Evolutionary conservation across 2,797 vertebrate genomes (phyloP).

Genomic region (Sebastolobus altivelis): DNA sequence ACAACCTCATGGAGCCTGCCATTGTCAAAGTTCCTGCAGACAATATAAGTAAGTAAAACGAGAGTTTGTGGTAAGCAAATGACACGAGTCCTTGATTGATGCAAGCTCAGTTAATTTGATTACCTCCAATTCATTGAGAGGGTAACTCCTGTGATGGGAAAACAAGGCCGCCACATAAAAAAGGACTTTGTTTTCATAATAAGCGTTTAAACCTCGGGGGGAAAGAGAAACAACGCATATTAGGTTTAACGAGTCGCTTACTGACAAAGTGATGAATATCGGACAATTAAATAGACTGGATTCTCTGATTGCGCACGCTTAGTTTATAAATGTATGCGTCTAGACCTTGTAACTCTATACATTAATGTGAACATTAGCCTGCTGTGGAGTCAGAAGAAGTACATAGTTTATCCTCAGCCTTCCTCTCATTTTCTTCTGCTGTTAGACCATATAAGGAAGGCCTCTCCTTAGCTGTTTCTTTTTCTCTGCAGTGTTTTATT

Average conservation of each 20-base stretch:
- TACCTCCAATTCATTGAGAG: conserved; percentile 60
- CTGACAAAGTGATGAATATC: conserved; percentile 84
- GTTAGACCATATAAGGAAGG: conserved; percentile 36
- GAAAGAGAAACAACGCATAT: conserved; percentile 74
- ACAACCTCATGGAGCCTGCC: conserved; percentile 97
- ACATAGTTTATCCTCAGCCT: conserved; percentile 68
- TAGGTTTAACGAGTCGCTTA: conserved; percentile 80
- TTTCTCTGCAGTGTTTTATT: conserved; percentile 44
- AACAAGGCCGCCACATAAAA: conserved; percentile 68
- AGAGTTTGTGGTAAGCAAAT: conserved; percentile 44
- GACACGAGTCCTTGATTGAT: conserved; percentile 43
- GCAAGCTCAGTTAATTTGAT: conserved; percentile 61
- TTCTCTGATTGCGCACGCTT: conserved; percentile 75
- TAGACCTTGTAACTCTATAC: conserved; percentile 84
- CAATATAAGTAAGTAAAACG: conserved; percentile 94
- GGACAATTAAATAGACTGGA: conserved; percentile 75
- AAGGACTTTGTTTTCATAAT: conserved; percentile 79
- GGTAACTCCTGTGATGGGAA: conserved; percentile 59
- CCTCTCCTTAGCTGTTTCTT: conserved; percentile 2
- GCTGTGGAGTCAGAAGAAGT: conserved; percentile 75
- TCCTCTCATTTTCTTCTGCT: conserved; percentile 48
- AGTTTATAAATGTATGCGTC: conserved; percentile 73
- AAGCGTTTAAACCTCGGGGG: conserved; percentile 76
- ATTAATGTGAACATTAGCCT: conserved; percentile 83
- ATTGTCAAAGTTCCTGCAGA: conserved; percentile 97